These are phyloP conservation scores for Porites lobata DNA, from an alignment of 92 coral and sea anemone genomes.

Conservation along the genomic window DNA sequence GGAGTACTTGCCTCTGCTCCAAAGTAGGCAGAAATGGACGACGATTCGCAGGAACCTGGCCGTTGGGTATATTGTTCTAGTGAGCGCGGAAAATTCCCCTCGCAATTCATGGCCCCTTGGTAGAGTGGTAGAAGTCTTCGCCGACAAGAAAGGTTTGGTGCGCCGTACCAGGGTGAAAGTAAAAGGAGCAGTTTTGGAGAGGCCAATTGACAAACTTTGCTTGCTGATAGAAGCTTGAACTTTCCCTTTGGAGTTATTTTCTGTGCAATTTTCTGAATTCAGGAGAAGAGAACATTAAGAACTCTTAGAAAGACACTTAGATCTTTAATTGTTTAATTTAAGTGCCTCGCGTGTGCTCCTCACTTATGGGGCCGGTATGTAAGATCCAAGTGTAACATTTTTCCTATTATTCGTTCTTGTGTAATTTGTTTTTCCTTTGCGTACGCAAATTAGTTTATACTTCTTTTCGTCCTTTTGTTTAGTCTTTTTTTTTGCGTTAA, in stretches of 20 bases:
- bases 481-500: no score
- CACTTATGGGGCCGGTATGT: no score
- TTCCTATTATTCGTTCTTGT: no score
- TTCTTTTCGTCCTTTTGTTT: no score
- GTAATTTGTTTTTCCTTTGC: no score
- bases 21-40: constrained; percentile 50
- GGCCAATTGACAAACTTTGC: constrained; percentile 12
- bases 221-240: not conserved
- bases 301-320: not conserved
- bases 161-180: constrained; percentile 2
- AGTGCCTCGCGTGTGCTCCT: not conserved
- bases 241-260: no score
- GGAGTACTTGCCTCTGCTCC: not conserved
- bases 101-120: constrained; percentile 34
- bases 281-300: not conserved
- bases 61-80: constrained; percentile 8
- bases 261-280: not conserved
- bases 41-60: not conserved
- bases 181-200: not conserved
- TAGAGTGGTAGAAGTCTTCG: constrained; percentile 2
- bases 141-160: not conserved
- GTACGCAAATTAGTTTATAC: no score
- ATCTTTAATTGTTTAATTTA: not conserved
- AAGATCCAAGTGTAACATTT: no score
- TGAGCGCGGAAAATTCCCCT: constrained; percentile 2